phyloP scores from a whole-genome alignment of 1,140 invertebrate species.

The Sarcophaga peregrina region DNA sequence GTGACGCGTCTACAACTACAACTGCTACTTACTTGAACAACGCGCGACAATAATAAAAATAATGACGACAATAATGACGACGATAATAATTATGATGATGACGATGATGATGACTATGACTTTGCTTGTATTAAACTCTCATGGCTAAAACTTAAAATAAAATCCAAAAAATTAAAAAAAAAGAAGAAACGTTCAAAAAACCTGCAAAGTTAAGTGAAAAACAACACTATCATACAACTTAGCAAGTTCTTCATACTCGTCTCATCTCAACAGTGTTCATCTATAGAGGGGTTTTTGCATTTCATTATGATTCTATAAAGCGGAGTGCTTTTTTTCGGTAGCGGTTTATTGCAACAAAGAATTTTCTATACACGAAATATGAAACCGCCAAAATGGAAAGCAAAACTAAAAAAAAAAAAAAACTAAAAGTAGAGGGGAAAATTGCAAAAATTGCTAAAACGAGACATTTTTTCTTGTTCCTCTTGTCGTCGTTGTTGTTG shows the following conservation, averaged over 20 bases:
- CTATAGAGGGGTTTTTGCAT: too few species aligned
- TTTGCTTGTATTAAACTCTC: background rate
- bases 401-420: background rate
- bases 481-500: background rate
- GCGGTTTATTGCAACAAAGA: background rate
- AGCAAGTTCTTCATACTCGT: background rate
- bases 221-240: conserved; percentile 19
- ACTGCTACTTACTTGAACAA: background rate
- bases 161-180: too few species aligned
- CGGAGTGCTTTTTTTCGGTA: background rate
- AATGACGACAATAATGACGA: background rate
- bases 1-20: background rate
- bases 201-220: conserved; percentile 18
- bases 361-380: conserved; percentile 8
- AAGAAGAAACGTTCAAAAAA: too few species aligned
- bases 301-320: too few species aligned
- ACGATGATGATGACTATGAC: background rate
- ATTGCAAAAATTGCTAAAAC: background rate
- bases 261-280: too few species aligned
- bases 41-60: background rate
- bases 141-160: background rate
- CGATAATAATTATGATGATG: background rate
- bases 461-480: background rate
- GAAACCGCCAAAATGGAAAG: conserved; percentile 23
- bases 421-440: background rate